Evolutionary conservation across 2,113 vertebrate species (phyloP).

Genomic region (Ptyas mucosa): DNA sequence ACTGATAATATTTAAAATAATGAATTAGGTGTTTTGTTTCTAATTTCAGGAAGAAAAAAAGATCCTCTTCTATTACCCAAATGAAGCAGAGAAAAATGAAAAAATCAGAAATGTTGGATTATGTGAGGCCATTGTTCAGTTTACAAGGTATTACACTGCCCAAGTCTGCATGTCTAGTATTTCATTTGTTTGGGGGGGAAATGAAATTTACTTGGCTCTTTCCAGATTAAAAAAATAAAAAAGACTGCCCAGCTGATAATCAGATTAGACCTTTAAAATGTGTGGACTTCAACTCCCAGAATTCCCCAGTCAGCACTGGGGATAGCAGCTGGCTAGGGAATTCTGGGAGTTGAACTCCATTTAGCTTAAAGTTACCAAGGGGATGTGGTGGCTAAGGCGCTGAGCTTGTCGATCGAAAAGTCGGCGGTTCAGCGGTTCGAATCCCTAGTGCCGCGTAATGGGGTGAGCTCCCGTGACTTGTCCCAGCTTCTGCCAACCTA

Average conservation of each 20-base stretch:
- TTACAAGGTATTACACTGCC: conserved; percentile 81
- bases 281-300: not conserved
- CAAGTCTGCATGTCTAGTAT: not conserved
- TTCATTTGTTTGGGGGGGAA: not conserved
- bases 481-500: too few species aligned
- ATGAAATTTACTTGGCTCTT: not conserved
- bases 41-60: conserved; percentile 92
- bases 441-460: too few species aligned
- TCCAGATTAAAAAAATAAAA: not conserved
- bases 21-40: conserved; percentile 17
- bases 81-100: conserved; percentile 96
- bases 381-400: too few species aligned
- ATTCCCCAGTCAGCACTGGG: not conserved
- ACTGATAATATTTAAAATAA: not conserved
- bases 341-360: not conserved
- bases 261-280: not conserved
- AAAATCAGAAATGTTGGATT: conserved; percentile 97
- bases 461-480: too few species aligned
- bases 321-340: not conserved
- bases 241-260: not conserved
- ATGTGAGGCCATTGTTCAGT: conserved; percentile 97
- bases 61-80: conserved; percentile 97
- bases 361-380: not conserved
- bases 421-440: too few species aligned
- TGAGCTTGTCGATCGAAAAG: too few species aligned